Evolutionary conservation across 2,113 vertebrate genomes (phyloP), one percentile per base, ranked within the genome.

Genomic region (Tenebrosternarchus preto): DNA sequence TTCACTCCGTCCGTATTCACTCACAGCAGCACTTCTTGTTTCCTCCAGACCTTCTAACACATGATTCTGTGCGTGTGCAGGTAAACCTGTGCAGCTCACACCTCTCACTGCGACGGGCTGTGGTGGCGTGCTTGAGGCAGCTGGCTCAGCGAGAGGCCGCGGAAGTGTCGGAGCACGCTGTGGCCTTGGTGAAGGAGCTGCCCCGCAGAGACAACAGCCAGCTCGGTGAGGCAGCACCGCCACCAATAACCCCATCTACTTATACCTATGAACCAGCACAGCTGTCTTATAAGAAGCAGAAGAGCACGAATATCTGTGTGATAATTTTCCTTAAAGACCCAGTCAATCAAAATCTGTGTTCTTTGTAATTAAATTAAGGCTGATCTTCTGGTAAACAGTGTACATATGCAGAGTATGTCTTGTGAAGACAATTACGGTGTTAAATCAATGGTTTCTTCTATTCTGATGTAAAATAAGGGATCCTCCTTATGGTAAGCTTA

Each of bases 91-190:
- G 93, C 85, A 96, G 95, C 85, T 94, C 95, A 0, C 96, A 95
- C 87, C 89, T 97, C 71, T 70, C 93, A 39, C 75, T 98, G 81
- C 94, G 96, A 53, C 93, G 94, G 24, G 94, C 95, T 0, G 96
- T 95, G 55, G 90, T 96, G 77, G 93, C 96, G 46, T 98, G 96
- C 86, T 90, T 98, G 86, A 89, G 90, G 78, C 97, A 98, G 20
- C 94, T 98, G 56, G 95, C 94, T 16, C 97, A 98, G 88, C 93
- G 94, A 79, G 96, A 95, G 87, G 95, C 95, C 20, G 88, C 92
- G 78, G 95, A 96, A 87, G 96, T 98, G 7, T 95, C 94, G 7
- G 94, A 96, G 80, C 92, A 95, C 43, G 96, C 96, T 4, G 90
- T 95, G 81, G 86, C 88, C 5, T 88, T 96, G 82, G 93, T 95